A percentile compares a stretch with the other conserved stretches of the same genome.
Conservation (phyloP, 2,888 invertebrate species). For the Drosophila tanythrix region DNA sequence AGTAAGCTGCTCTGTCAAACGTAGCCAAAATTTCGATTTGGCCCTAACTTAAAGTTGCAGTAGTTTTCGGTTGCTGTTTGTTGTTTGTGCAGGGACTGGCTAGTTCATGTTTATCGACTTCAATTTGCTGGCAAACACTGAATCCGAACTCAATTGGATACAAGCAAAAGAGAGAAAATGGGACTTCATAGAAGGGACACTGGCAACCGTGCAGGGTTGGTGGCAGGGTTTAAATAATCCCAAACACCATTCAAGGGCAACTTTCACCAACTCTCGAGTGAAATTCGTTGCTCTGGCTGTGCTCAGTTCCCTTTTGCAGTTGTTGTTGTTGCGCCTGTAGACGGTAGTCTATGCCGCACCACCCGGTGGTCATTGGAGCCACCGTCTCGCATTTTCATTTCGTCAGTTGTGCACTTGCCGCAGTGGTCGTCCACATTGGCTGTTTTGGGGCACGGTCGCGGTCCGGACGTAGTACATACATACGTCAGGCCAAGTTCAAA, state of each 20-base stretch:
- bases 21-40: neutral
- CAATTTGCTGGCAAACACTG: slow-evolving; percentile 69
- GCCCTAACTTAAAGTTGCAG: slow-evolving; percentile 11
- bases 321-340: slow-evolving; percentile 16
- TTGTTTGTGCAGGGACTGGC: slow-evolving; percentile 10
- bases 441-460: slow-evolving; percentile 54
- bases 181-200: slow-evolving; percentile 19
- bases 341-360: slow-evolving; percentile 19
- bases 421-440: slow-evolving; percentile 72
- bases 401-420: slow-evolving; percentile 62
- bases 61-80: slow-evolving; percentile 27
- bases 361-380: slow-evolving; percentile 50
- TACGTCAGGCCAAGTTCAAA: slow-evolving; percentile 81
- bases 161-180: slow-evolving; percentile 29
- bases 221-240: slow-evolving; percentile 54
- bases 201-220: neutral
- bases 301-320: slow-evolving; percentile 26
- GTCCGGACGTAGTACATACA: slow-evolving; percentile 57
- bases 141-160: slow-evolving; percentile 62
- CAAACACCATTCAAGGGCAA: slow-evolving; percentile 80
- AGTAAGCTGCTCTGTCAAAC: neutral
- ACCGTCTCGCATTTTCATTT: slow-evolving; percentile 74
- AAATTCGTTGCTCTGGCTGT: slow-evolving; percentile 45
- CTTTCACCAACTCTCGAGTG: slow-evolving; percentile 75
- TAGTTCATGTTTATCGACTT: slow-evolving; percentile 70